Evolutionary conservation across 92 coral and sea anemone species (phyloP), one percentile per base, ranked within the genome.

Genomic region (Siderastrea radians): DNA sequence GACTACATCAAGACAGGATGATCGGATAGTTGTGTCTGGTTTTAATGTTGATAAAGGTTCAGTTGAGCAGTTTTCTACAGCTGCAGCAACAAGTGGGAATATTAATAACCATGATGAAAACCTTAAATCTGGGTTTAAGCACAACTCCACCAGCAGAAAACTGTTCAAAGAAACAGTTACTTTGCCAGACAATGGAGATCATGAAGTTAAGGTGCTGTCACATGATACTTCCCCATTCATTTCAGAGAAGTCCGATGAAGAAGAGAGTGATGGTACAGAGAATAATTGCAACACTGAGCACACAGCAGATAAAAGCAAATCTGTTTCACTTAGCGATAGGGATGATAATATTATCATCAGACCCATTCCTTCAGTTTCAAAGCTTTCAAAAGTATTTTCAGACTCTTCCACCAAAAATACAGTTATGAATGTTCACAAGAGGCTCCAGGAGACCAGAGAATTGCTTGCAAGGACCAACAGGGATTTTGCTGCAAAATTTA

Each of bases 371-470:
- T 81, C 89, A 79, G 70, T 81, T 50, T 82, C 90, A 60, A 92
- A 93, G 26, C 80, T 92, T 75, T 86, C 81, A 72, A 60, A 81
- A 76, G 76, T 88, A 55, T 95, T 91, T 86, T 78, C 91, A 15
- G 96, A 93, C 88, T 86, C 96, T 49, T 67, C 98, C 16, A 95
- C 96, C 17, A 93, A 90, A 45, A 91, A 89, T 50, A 89, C 96
- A 7, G 96, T 95, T 16, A 77, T 89, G 44, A 95, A 95, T 91
- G 98, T 93, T 49, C 96, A 95, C 71, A 93, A 91, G 79, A 83
- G 96, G 78, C 91, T 95, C 4, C 90, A 80, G 69, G 98, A 95
- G 81, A 95, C 98, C 12, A 86, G 93, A 59, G 92, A 86, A 47
- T 81, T 95, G 93, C 82, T 95, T 50, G 90, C 89, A 7, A 95